These are phyloP conservation scores for Halocynthia roretzi DNA, from an alignment of 23 tunicate species.

Conservation along the genomic window DNA sequence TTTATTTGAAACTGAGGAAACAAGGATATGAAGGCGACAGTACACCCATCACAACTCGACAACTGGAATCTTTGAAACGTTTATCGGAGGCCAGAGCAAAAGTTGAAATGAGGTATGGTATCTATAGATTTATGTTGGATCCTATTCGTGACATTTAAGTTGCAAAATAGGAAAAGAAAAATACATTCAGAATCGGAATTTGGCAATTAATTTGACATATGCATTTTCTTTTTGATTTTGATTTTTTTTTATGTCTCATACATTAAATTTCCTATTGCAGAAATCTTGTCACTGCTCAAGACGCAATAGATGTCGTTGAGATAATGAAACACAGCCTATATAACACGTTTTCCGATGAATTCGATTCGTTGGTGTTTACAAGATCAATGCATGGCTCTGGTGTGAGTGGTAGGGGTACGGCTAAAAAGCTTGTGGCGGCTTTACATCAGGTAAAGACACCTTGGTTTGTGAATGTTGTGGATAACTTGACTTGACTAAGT, in stretches of 20 bases:
- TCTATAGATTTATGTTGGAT: background rate
- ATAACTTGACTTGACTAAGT: too few species aligned
- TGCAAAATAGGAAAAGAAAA: background rate
- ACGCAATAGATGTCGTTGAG: conserved; percentile 87
- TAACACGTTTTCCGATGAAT: conserved; percentile 69
- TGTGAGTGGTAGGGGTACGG: conserved; percentile 70
- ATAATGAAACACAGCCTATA: conserved; percentile 82
- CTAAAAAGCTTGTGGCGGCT: conserved; percentile 53
- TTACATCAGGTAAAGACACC: conserved; percentile 38
- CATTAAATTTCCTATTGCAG: conserved; percentile 30
- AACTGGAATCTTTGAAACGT: conserved; percentile 82
- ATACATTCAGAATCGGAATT: background rate
- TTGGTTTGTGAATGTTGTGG: too few species aligned
- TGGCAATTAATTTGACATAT: background rate
- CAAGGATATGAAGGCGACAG: conserved; percentile 63
- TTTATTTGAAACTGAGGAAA: conserved; percentile 68
- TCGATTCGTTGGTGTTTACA: conserved; percentile 52
- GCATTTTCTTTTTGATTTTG: background rate
- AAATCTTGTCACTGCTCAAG: conserved; percentile 57
- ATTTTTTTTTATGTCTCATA: background rate
- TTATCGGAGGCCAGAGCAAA: conserved; percentile 69
- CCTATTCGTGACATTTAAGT: background rate
- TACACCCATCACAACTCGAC: conserved; percentile 94
- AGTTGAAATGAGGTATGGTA: conserved; percentile 58
- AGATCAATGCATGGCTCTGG: conserved; percentile 86